A percentile compares a stretch with the other conserved stretches of the same genome.
Evolutionary conservation across 2,888 invertebrate genomes (phyloP).

Genomic region (Eurytoma californica): DNA sequence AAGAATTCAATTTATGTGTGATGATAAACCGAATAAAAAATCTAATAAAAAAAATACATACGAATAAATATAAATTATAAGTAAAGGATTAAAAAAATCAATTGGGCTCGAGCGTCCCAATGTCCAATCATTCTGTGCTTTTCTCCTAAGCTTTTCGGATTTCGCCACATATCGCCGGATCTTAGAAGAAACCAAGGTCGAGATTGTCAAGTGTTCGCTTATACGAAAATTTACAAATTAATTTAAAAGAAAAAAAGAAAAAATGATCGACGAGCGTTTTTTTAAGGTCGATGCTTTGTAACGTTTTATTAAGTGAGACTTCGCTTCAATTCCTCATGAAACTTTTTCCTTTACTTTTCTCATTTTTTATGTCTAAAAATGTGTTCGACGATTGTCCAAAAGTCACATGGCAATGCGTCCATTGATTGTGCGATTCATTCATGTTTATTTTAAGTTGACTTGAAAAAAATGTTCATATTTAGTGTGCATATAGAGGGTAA

Average conservation of each 20-base stretch:
- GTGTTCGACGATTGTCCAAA: constrained; percentile 47
- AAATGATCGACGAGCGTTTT: constrained; percentile 32
- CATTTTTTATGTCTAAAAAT: constrained; percentile 27
- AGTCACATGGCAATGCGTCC: constrained; percentile 37
- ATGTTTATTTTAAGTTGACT: constrained; percentile 29
- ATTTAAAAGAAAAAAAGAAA: constrained; percentile 17
- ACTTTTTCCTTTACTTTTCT: constrained; percentile 23
- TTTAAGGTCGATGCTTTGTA: constrained; percentile 27
- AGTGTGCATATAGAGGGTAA: constrained; percentile 28
- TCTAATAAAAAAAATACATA: constrained; percentile 8
- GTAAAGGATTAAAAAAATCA: constrained; percentile 36
- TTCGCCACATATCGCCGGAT: constrained; percentile 68
- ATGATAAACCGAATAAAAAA: constrained; percentile 27
- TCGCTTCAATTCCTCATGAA: constrained; percentile 30
- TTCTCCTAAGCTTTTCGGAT: constrained; percentile 64
- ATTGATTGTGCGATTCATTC: constrained; percentile 20
- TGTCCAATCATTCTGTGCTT: constrained; percentile 64
- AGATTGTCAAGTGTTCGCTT: constrained; percentile 44
- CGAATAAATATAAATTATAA: constrained; percentile 38
- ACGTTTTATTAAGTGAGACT: constrained; percentile 45
- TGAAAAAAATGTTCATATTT: constrained; percentile 31
- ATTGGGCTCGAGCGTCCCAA: constrained; percentile 40
- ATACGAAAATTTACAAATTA: constrained; percentile 48
- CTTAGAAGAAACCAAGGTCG: constrained; percentile 44
- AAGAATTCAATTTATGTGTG: constrained; percentile 28